Evolutionary conservation across 2,888 invertebrate genomes (phyloP).

Genomic region (Chelonus formosanus): DNA sequence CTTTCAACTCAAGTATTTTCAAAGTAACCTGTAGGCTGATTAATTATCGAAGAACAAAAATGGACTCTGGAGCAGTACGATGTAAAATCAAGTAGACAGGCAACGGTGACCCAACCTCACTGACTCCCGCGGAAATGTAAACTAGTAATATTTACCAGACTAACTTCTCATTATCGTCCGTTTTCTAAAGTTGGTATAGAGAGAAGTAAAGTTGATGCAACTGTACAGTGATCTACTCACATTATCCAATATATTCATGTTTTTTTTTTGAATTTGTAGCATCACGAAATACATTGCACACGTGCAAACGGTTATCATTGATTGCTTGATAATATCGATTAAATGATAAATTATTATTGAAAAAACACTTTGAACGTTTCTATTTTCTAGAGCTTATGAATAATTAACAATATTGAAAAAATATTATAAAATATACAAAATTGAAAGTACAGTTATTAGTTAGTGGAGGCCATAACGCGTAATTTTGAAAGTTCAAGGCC

Average conservation of each 20-base stretch:
- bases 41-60: conserved; percentile 23
- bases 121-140: conserved; percentile 32
- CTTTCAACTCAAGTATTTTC: neutral
- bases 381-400: neutral
- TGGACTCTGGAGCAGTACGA: neutral
- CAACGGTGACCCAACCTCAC: conserved; percentile 25
- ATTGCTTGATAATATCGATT: conserved; percentile 4
- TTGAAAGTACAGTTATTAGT: no score
- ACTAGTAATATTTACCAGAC: conserved; percentile 28
- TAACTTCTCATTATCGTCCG: conserved; percentile 23
- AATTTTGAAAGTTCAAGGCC: no score
- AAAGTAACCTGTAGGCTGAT: conserved; percentile 1
- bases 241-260: conserved; percentile 11
- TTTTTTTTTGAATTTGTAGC: conserved; percentile 1
- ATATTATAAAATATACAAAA: no score
- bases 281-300: conserved; percentile 4
- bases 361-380: neutral
- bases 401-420: neutral
- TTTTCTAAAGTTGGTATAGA: neutral
- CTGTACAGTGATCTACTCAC: conserved; percentile 7
- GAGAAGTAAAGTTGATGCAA: neutral
- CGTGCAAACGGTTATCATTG: conserved; percentile 7
- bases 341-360: neutral
- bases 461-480: no score
- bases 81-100: conserved; percentile 7